Evolutionary conservation across 2,113 vertebrate genomes (phyloP).

Genomic region (Corvus hawaiiensis): DNA sequence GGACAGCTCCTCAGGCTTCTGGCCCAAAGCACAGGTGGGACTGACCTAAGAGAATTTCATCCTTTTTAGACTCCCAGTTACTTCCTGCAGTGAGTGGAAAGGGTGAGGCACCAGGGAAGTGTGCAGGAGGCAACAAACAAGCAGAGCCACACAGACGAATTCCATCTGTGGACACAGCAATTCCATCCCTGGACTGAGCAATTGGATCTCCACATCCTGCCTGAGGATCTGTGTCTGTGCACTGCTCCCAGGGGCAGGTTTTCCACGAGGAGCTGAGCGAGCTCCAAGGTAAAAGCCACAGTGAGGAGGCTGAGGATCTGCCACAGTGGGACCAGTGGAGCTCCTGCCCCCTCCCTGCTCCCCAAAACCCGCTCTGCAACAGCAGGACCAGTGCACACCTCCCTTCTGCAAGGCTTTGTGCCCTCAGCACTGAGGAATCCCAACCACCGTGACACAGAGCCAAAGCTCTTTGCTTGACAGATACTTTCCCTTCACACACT

Average conservation of each 20-base stretch:
- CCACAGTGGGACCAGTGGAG: accelerated
- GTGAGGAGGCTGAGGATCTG: not conserved
- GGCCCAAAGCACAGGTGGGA: not conserved
- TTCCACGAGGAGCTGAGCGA: not conserved
- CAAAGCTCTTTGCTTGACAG: not conserved
- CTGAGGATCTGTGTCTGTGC: not conserved
- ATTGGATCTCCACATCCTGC: not conserved
- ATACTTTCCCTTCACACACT: not conserved
- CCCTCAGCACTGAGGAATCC: not conserved
- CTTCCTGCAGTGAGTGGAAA: not conserved
- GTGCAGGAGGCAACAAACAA: not conserved
- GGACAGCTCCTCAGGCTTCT: not conserved
- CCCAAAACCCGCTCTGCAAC: accelerated
- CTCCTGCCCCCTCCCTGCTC: not conserved
- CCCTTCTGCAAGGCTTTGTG: no score
- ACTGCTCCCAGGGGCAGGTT: not conserved
- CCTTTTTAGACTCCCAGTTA: not conserved
- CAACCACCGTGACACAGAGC: accelerated
- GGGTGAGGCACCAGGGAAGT: not conserved
- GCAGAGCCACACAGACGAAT: not conserved
- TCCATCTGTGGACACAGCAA: not conserved
- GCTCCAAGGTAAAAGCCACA: not conserved
- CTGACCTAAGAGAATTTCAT: not conserved
- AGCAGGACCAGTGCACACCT: accelerated
- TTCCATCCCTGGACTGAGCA: not conserved